Conservation (phyloP, 1,140 invertebrate genomes). For the Aphis craccivora region DNA sequence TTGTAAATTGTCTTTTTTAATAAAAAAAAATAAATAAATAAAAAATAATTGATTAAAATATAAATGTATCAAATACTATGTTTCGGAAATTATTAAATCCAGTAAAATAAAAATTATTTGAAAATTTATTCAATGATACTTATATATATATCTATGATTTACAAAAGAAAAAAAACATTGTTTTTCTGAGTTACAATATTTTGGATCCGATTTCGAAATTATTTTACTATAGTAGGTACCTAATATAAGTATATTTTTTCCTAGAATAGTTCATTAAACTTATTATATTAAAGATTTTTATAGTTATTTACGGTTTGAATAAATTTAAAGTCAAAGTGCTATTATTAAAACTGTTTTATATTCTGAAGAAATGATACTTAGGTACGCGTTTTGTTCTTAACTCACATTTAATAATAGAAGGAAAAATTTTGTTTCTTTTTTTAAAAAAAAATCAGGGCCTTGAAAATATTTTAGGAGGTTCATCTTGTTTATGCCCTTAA, state of each 20-base stretch:
- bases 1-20: no score
- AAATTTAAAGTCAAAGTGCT: not conserved
- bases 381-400: no score
- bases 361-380: not conserved
- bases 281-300: not conserved
- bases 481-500: not conserved
- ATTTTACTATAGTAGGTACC: not conserved
- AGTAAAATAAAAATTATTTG: not conserved
- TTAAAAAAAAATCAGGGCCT: not conserved
- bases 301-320: not conserved
- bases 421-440: not conserved
- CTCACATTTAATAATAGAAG: fast-evolving
- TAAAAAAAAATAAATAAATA: no score
- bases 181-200: no score
- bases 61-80: not conserved
- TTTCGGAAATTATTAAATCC: not conserved
- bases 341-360: not conserved
- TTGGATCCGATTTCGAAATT: not conserved
- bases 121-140: not conserved
- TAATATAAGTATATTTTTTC: no score
- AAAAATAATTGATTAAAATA: not conserved
- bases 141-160: no score
- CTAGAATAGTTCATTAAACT: no score
- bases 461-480: not conserved
- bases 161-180: not conserved